A percentile compares a stretch with the other conserved stretches of the same genome.
phyloP scores from a whole-genome alignment of 2,888 invertebrate genomes.

The Meteorus colon region DNA sequence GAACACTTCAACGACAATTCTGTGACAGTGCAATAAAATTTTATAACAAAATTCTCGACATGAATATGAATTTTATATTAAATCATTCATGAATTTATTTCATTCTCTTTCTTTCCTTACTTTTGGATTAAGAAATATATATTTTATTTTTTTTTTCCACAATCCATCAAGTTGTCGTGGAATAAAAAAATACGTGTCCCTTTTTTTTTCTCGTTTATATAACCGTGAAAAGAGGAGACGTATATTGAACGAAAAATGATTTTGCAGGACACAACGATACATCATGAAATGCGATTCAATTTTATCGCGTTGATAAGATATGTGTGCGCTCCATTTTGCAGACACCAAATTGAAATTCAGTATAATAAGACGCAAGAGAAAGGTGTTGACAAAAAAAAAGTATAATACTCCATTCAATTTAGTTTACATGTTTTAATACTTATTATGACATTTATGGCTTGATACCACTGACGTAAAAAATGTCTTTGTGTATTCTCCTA shows the following conservation, averaged over 20 bases:
- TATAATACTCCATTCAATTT: too few relatives aligned
- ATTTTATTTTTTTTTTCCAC: slow-evolving; percentile 25
- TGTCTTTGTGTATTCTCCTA: neutral
- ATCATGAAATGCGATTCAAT: slow-evolving; percentile 52
- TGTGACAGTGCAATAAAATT: too few relatives aligned
- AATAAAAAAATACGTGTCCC: slow-evolving; percentile 18
- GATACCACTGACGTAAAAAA: slow-evolving; percentile 1
- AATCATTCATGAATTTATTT: too few relatives aligned
- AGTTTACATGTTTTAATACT: slow-evolving; percentile 4
- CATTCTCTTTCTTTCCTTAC: too few relatives aligned
- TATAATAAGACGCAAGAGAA: slow-evolving; percentile 27
- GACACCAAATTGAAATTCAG: slow-evolving; percentile 44
- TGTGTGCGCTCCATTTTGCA: neutral
- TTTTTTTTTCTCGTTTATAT: neutral
- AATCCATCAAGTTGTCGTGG: slow-evolving; percentile 48
- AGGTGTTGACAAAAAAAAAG: neutral
- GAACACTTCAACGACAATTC: too few relatives aligned
- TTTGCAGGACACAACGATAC: slow-evolving; percentile 48
- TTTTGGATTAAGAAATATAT: too few relatives aligned
- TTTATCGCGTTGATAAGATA: slow-evolving; percentile 37
- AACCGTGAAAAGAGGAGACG: slow-evolving; percentile 10
- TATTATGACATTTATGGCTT: neutral
- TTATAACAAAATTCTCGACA: too few relatives aligned
- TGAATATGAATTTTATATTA: too few relatives aligned
- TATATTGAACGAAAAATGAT: slow-evolving; percentile 39